A percentile compares a stretch with the other conserved stretches of the same genome.
Conservation (phyloP, 2,797 vertebrate species). For the Ctenopoma kingsleyae region DNA sequence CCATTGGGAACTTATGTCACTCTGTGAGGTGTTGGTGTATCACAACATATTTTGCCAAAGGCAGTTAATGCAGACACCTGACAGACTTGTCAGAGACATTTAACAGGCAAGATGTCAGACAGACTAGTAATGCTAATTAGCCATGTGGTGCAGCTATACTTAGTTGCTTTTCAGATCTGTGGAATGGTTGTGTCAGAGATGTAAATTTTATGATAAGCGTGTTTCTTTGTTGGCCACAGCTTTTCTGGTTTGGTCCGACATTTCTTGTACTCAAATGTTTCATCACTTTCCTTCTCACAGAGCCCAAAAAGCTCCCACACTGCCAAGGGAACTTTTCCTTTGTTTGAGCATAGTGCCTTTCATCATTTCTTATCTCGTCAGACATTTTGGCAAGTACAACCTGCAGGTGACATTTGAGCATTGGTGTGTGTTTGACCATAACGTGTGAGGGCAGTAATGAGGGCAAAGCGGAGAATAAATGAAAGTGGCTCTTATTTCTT, state of each 20-base stretch:
- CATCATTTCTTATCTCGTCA: conserved; percentile 71
- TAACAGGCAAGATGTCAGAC: conserved; percentile 56
- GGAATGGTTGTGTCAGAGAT: conserved; percentile 19
- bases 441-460: conserved; percentile 65
- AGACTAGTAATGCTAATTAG: conserved; percentile 73
- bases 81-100: conserved; percentile 46
- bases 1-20: conserved; percentile 31
- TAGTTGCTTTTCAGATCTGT: conserved; percentile 28
- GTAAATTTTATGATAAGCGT: conserved; percentile 39
- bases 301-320: conserved; percentile 58
- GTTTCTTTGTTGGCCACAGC: conserved; percentile 47
- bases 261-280: conserved; percentile 67
- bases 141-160: conserved; percentile 48
- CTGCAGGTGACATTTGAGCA: conserved; percentile 64
- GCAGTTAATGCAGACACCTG: conserved; percentile 33
- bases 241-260: conserved; percentile 56
- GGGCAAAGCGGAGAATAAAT: conserved; percentile 57
- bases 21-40: conserved; percentile 32
- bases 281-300: conserved; percentile 59
- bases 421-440: conserved; percentile 64
- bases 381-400: conserved; percentile 64
- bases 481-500: conserved; percentile 35
- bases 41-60: conserved; percentile 48
- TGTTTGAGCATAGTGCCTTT: conserved; percentile 69
- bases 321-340: conserved; percentile 64